Conservation (phyloP, 2,797 vertebrate genomes). For the Chelmon rostratus region DNA sequence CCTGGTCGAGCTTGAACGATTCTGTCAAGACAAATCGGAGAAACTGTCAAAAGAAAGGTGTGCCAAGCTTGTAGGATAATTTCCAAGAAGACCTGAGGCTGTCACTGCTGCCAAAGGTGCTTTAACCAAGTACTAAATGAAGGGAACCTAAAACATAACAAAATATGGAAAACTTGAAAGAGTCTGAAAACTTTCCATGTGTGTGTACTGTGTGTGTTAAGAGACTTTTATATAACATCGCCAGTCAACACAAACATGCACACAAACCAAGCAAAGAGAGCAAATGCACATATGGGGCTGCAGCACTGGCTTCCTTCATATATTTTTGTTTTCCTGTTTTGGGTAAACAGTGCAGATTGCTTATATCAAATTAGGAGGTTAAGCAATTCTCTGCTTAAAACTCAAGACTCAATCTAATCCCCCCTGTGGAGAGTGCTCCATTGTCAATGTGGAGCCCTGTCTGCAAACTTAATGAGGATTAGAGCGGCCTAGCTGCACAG, state of each 20-base stretch:
- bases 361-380: conserved; percentile 64
- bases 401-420: conserved; percentile 62
- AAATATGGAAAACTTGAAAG: too few relatives aligned
- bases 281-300: conserved; percentile 14
- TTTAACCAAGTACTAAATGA: too few relatives aligned
- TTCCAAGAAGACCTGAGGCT: too few relatives aligned
- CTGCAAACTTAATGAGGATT: conserved; percentile 77
- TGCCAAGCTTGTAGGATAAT: too few relatives aligned
- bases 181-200: too few relatives aligned
- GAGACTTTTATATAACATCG: conserved; percentile 22
- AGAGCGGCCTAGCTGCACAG: conserved; percentile 44
- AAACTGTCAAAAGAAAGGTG: too few relatives aligned
- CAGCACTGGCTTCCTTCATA: conserved; percentile 13
- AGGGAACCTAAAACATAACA: too few relatives aligned
- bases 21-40: too few relatives aligned
- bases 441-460: conserved; percentile 67
- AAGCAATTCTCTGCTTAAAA: conserved; percentile 66
- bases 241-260: conserved; percentile 29
- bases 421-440: conserved; percentile 59
- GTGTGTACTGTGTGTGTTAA: conserved; percentile 1
- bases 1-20: too few relatives aligned
- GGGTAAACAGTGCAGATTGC: conserved; percentile 51
- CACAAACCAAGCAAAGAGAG: conserved; percentile 22
- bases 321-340: conserved; percentile 55
- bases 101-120: too few relatives aligned